Base-by-base conservation (phyloP, 35 echinoderm and acorn worm genomes). In the Acanthaster planci region DNA sequence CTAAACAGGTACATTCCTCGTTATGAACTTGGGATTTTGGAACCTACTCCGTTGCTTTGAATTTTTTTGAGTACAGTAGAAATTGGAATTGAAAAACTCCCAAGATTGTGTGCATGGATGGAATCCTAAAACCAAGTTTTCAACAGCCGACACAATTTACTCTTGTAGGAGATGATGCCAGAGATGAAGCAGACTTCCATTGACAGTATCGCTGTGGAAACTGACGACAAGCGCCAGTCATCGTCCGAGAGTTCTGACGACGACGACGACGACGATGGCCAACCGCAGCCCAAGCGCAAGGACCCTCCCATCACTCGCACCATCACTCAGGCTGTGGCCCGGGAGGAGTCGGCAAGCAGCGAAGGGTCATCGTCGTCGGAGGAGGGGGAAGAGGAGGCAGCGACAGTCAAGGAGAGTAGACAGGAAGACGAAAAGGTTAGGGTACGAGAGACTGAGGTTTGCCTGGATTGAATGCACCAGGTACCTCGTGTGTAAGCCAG, bases 81-180 rank as follows among this genome's bases (percentile, higher is more conserved):
- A n/a, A n/a, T n/a, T n/a, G n/a, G n/a, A n/a, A n/a, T n/a, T n/a
- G n/a, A n/a, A n/a, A n/a, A n/a, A n/a, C n/a, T n/a, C n/a, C n/a
- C n/a, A n/a, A n/a, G n/a, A n/a, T n/a, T n/a, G n/a, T n/a, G n/a
- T n/a, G n/a, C n/a, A n/a, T n/a, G n/a, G n/a, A n/a, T 60, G 7
- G 6, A 60, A 60, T 6, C 4, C 42, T 47, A 47, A 47, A 47
- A 47, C 42, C 42, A n/a, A n/a, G n/a, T n/a, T n/a, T n/a, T n/a
- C n/a, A n/a, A 47, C 42, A 47, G 12, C 42, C 42, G 12, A 47
- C 12, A 12, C 42, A 47, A 18, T 75, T 17, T 53, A n/a, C 27
- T 32, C 26, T 42, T 50, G 6, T 57, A 97, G 93, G 93, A 89
- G 56, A 97, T 97, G 3, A 97, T 97, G 86, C 93, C 93, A 52